These are phyloP conservation scores for Rallus limicola DNA, from an alignment of 2,113 vertebrate genomes.

Conservation along the genomic window DNA sequence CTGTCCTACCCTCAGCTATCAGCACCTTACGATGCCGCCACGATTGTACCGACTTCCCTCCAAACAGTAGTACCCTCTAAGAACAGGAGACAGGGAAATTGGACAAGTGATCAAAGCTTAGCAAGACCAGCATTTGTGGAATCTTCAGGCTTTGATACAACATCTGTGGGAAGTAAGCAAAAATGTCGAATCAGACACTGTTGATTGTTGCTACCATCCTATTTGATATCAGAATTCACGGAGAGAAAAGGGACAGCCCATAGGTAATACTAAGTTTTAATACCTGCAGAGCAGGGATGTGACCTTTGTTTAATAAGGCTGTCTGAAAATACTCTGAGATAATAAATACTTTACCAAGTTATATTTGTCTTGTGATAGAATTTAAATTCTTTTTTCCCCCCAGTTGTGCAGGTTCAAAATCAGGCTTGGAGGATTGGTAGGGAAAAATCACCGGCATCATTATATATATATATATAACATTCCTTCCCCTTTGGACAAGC, in stretches of 20 bases:
- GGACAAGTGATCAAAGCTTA: not conserved
- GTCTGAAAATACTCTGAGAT: not conserved
- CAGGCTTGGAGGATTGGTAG: not conserved
- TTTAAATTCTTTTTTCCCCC: not conserved
- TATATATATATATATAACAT: not conserved
- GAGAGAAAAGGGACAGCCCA: not conserved
- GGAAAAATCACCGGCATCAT: not conserved
- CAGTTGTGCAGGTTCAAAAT: not conserved
- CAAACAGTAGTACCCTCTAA: not conserved
- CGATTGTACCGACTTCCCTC: fast-evolving
- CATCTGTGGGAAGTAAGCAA: not conserved
- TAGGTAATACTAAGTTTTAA: not conserved
- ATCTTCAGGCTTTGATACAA: not conserved
- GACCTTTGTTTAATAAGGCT: constrained; percentile 11
- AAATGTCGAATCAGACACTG: not conserved
- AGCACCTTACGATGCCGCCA: not conserved
- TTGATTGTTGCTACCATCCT: not conserved
- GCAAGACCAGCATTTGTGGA: not conserved
- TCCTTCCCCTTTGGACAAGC: not conserved
- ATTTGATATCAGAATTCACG: not conserved
- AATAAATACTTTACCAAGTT: not conserved
- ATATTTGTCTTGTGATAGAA: not conserved
- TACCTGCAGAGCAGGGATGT: not conserved
- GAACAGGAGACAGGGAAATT: not conserved
- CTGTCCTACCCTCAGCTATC: not conserved